Evolutionary conservation across 23 tunicate genomes (phyloP).

Genomic region (Corella eumyota): DNA sequence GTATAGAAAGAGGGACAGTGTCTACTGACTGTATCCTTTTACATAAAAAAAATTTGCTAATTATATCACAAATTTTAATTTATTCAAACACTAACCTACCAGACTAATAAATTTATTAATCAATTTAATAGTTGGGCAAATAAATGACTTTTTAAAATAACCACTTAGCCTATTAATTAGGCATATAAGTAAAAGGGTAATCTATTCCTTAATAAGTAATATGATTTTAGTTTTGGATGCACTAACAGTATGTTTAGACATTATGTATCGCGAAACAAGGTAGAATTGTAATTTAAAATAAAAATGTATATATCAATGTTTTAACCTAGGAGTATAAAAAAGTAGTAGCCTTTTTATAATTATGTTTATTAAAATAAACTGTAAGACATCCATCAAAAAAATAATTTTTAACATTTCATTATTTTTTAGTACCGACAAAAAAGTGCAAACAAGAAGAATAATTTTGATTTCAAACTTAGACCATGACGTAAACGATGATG

Average conservation of each 20-base stretch:
- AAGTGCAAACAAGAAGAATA: slow-evolving; percentile 36
- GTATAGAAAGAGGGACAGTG: slow-evolving; percentile 11
- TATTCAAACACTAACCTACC: background rate
- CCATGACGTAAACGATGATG: slow-evolving; percentile 51
- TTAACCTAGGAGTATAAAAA: background rate
- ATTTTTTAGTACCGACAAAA: slow-evolving; percentile 21
- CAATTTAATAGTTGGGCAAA: no score
- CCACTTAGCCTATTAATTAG: background rate
- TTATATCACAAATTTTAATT: background rate
- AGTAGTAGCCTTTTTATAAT: background rate
- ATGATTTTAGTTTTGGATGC: slow-evolving; percentile 55
- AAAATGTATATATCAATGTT: background rate
- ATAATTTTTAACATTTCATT: background rate
- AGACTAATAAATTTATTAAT: no score
- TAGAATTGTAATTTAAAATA: background rate
- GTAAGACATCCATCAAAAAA: background rate
- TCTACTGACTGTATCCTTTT: slow-evolving; percentile 50
- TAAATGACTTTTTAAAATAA: background rate
- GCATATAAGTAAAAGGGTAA: background rate
- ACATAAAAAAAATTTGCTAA: no score
- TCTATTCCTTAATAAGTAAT: background rate
- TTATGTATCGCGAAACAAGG: slow-evolving; percentile 48
- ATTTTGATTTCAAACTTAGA: slow-evolving; percentile 50
- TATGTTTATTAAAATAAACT: background rate
- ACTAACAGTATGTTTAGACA: slow-evolving; percentile 46